Conservation (phyloP, 2,888 invertebrate species). For the Buathra laborator region DNA sequence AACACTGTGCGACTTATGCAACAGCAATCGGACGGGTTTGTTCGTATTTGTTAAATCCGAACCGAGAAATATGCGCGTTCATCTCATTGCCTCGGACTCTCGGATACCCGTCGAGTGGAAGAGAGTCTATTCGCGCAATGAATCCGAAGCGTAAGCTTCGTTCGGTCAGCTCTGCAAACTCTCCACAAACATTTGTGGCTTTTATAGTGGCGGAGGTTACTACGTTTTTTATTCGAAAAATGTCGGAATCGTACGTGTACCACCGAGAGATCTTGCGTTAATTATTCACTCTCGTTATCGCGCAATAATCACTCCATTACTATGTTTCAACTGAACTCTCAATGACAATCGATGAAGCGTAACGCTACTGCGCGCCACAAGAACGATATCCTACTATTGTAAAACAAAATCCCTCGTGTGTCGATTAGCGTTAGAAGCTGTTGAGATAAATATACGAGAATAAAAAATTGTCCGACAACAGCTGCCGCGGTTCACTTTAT, state of each 20-base stretch:
- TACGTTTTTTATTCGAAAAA: constrained; percentile 1
- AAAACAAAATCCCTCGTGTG: constrained; percentile 5
- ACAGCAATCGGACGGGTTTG: constrained; percentile 11
- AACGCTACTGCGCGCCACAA: constrained; percentile 68
- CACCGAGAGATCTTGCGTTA: constrained; percentile 25
- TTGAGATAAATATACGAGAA: neutral
- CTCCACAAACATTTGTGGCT: neutral
- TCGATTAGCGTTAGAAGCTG: neutral
- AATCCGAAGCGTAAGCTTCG: neutral
- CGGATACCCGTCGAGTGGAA: neutral
- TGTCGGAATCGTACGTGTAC: constrained; percentile 1
- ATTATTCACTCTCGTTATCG: constrained; percentile 53
- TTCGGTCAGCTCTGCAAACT: neutral
- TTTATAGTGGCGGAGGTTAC: neutral
- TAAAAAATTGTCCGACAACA: neutral
- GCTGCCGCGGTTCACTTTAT: neutral
- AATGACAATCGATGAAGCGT: constrained; percentile 74
- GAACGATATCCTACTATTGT: constrained; percentile 29
- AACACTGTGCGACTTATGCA: constrained; percentile 45
- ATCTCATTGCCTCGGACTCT: constrained; percentile 4
- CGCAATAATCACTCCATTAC: constrained; percentile 46
- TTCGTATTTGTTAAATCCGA: neutral
- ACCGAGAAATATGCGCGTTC: constrained; percentile 14
- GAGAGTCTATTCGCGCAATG: neutral
- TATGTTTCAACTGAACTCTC: constrained; percentile 48